Evolutionary conservation across 1,140 invertebrate species (phyloP), one percentile per base, ranked within the genome.

Genomic region (Heterodera carotae): DNA sequence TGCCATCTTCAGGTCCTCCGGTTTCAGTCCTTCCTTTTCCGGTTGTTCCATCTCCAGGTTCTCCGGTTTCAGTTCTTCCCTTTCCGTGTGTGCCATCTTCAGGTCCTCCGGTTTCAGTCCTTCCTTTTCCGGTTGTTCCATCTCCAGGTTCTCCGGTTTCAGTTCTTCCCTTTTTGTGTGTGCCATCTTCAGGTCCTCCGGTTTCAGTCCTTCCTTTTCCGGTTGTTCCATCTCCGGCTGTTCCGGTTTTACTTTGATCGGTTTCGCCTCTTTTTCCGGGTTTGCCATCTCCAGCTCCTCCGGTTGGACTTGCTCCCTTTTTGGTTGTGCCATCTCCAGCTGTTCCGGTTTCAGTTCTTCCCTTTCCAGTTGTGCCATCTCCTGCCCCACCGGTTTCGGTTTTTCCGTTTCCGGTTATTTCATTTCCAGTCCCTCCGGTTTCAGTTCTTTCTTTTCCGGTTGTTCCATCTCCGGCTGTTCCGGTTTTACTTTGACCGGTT

Each of bases 271-370:
- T 53, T 53, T 2, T 53, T 7, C 48, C 48, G 18, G 48, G 18
- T 8, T 43, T 18, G 59, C 2, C 76, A 68, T 79, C 33, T 78
- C 36, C 36, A n/a, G n/a, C n/a, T 80, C n/a, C 43, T 77, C 34
- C 69, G 31, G 12, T 10, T 22, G 15, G 3, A 8, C n/a, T 15
- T 67, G 15, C n/a, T 67, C 64, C 64, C 0, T 1, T 2, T 4
- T 15, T 10, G 39, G 6, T 18, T 72, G 0, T 0, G 0, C 39
- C 39, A 1, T 43, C 39, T 43, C 0, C 39, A 2, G 39, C 2
- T 43, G 36, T 39, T 4, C 36, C 36, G 10, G 10, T 39, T 39
- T 39, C 10, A 10, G 4, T 10, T 39, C 10, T 62, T 62, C 59
- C 59, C 18, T n/a, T 18, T 25, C 18, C 31, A n/a, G n/a, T 69